Percentiles rank a stretch among this genome's conserved stretches.
Conservation (phyloP, 2,888 invertebrate species). For the Leptinotarsa juncta region DNA sequence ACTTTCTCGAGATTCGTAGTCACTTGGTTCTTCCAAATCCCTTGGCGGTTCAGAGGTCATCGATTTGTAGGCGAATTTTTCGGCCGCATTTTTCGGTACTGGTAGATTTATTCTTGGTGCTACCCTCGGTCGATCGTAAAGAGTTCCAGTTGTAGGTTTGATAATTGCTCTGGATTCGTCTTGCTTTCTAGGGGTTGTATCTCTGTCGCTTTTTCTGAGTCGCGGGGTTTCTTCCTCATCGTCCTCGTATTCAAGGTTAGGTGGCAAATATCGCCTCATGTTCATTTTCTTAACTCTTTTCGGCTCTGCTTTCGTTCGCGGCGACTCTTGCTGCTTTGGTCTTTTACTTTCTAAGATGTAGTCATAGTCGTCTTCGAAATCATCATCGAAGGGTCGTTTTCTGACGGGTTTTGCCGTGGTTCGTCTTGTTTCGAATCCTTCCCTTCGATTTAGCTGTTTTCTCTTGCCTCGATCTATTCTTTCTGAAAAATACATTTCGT, state of each 20-base stretch:
- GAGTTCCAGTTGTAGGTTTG: conserved; percentile 74
- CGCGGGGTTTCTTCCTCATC: conserved; percentile 49
- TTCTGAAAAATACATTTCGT: background rate
- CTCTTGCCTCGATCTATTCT: conserved; percentile 7
- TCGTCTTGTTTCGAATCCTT: conserved; percentile 6
- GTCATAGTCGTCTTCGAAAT: conserved; percentile 30
- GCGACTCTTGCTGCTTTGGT: conserved; percentile 53
- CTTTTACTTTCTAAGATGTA: conserved; percentile 6
- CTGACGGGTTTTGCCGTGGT: background rate
- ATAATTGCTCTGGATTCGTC: conserved; percentile 65
- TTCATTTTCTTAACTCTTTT: conserved; percentile 3
- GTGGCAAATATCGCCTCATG: background rate
- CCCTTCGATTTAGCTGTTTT: background rate
- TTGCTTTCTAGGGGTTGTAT: conserved; percentile 19
- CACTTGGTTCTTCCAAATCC: conserved; percentile 64
- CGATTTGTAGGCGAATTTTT: conserved; percentile 78
- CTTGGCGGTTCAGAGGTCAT: conserved; percentile 60
- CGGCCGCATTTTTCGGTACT: conserved; percentile 80
- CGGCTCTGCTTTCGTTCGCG: background rate
- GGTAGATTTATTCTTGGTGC: conserved; percentile 85
- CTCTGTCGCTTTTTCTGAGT: conserved; percentile 49
- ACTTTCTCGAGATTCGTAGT: conserved; percentile 67
- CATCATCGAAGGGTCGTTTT: conserved; percentile 22
- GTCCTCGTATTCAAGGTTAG: conserved; percentile 59
- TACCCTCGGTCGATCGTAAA: conserved; percentile 80